Evolutionary conservation across 2,888 invertebrate genomes (phyloP), one percentile per base, ranked within the genome.

Genomic region (Hirtodrosophila alboralis): DNA sequence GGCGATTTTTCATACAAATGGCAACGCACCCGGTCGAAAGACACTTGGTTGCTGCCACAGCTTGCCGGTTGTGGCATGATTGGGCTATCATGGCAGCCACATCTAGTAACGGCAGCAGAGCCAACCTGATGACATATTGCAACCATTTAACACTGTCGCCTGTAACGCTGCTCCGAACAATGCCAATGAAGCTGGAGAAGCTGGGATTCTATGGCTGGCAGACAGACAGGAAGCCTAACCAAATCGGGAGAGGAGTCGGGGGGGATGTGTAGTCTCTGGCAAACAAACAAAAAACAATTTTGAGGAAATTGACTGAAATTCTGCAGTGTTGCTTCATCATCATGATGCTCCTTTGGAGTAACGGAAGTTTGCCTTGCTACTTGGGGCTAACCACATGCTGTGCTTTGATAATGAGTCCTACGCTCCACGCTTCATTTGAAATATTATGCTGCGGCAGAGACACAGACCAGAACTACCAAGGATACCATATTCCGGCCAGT

Each of bases 1-100:
- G 84, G 87, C 88, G 81, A 88, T 89, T 89, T 88, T 89, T 87
- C 88, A 87, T 87, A 79, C 86, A 88, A 88, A 88, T 88, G 86
- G 86, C 73, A 73, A 70, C 78, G 72, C 76, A 70, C 63, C 72
- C 77, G 51, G 60, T 31, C 48, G 31, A 61, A 58, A 61, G 69
- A 61, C 45, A 52, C 54, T 28, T 8, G 27, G 16, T 23, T n/a
- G 48, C 41, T 51, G 48, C 40, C 14, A 14, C n/a, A 31, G 47
- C 60, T 48, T 45, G 30, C 56, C 27, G 57, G 71, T 54, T 75
- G 66, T 62, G 66, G 62, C 76, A 71, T 84, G 74, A 78, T 84
- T 81, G 78, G 68, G 63, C 75, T 81, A 84, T 84, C 86, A 85
- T 83, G 62, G 86, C 61, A 59, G 66, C 62, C 70, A 67, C 48